Evolutionary conservation across 2,797 vertebrate species (phyloP).

Genomic region (Helicolenus hilgendorfi): DNA sequence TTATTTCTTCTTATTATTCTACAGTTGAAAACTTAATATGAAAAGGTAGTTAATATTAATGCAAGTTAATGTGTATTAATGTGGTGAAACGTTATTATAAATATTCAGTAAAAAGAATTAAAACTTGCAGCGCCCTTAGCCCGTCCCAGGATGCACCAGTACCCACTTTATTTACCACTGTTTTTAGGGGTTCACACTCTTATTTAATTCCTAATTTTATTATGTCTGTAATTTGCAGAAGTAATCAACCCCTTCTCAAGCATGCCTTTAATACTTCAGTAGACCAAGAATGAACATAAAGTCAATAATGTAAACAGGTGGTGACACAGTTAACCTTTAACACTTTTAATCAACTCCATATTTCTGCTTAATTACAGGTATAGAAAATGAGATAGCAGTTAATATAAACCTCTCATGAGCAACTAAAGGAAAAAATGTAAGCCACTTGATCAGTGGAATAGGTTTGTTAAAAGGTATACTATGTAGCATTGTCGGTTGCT

Average conservation of each 20-base stretch:
- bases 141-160: not conserved
- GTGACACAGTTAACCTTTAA: conserved; percentile 32
- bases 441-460: conserved; percentile 13
- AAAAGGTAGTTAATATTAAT: not conserved
- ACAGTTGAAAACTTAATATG: not conserved
- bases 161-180: not conserved
- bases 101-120: not conserved
- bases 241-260: not conserved
- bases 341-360: conserved; percentile 66
- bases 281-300: not conserved
- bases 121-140: not conserved
- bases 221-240: not conserved
- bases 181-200: not conserved
- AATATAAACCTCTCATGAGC: conserved; percentile 42
- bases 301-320: conserved; percentile 10
- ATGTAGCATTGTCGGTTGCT: not conserved
- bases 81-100: not conserved
- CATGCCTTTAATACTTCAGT: not conserved
- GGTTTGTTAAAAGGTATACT: conserved; percentile 48
- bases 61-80: not conserved
- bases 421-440: conserved; percentile 30
- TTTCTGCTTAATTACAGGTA: conserved; percentile 50
- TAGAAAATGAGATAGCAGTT: conserved; percentile 61
- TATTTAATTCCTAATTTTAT: not conserved
- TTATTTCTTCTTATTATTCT: not conserved